These are phyloP conservation scores for Remorina albescens DNA, from an alignment of 2,797 vertebrate genomes.

Conservation along the genomic window DNA sequence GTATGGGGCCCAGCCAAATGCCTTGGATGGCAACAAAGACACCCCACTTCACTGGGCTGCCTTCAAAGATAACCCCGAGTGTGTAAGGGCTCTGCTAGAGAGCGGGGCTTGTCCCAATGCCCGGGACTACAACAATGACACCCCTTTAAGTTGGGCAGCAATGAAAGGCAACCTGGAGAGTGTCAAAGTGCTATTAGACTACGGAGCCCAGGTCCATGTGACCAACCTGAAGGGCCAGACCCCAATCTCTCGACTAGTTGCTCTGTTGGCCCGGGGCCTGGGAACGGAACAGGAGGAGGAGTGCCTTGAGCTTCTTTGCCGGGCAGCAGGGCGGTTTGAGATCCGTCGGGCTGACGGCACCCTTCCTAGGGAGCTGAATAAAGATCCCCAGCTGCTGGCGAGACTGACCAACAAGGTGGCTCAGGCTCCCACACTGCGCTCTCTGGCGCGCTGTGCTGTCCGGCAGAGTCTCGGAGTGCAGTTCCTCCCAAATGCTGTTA, in stretches of 20 bases:
- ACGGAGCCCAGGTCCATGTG: constrained; percentile 92
- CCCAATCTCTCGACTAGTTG: constrained; percentile 92
- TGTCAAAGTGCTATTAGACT: constrained; percentile 92
- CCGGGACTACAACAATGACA: constrained; percentile 95
- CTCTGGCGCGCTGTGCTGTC: constrained; percentile 90
- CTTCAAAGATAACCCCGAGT: constrained; percentile 96
- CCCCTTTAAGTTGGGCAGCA: constrained; percentile 96
- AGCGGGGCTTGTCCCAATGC: constrained; percentile 91
- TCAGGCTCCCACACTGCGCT: constrained; percentile 89
- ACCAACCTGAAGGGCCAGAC: constrained; percentile 95
- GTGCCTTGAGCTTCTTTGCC: constrained; percentile 93
- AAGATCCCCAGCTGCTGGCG: constrained; percentile 92
- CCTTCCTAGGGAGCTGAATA: constrained; percentile 91
- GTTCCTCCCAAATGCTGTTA: constrained; percentile 91
- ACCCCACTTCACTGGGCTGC: constrained; percentile 98
- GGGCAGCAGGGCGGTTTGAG: constrained; percentile 91
- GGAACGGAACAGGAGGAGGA: constrained; percentile 94
- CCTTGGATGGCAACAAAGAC: constrained; percentile 95
- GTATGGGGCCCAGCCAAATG: constrained; percentile 92
- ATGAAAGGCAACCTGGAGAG: constrained; percentile 98
- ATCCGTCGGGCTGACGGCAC: constrained; percentile 89
- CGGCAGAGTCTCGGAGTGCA: constrained; percentile 90
- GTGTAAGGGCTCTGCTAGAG: constrained; percentile 91
- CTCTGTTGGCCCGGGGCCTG: constrained; percentile 91
- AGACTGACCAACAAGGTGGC: constrained; percentile 90